These are phyloP conservation scores for Cryptophagus acutangulus DNA, from an alignment of 2,888 invertebrate species.

Conservation along the genomic window DNA sequence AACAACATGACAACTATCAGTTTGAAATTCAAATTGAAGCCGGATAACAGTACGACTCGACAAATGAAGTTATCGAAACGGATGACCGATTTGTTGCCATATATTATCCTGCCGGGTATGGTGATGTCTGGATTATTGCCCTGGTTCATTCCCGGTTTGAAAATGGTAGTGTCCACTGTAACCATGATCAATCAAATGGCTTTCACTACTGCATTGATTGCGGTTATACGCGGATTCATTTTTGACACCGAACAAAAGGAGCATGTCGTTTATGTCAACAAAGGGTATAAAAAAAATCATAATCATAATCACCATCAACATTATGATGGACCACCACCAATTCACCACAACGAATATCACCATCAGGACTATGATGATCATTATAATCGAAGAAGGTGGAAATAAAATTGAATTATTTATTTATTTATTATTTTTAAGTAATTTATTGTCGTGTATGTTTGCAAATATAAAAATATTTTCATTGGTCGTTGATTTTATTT, in stretches of 20 bases:
- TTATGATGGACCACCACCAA: too few relatives aligned
- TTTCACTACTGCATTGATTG: slow-evolving; percentile 57
- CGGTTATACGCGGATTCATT: slow-evolving; percentile 55
- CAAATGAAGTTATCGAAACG: slow-evolving; percentile 17
- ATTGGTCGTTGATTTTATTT: too few relatives aligned
- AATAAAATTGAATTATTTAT: too few relatives aligned
- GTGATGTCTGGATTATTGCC: slow-evolving; percentile 63
- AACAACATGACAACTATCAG: background rate
- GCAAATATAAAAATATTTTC: too few relatives aligned
- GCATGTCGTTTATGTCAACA: slow-evolving; percentile 55
- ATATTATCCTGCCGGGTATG: slow-evolving; percentile 58
- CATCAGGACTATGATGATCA: too few relatives aligned
- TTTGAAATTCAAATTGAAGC: too few relatives aligned
- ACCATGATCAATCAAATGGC: slow-evolving; percentile 65
- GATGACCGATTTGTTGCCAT: slow-evolving; percentile 44
- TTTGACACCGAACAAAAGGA: slow-evolving; percentile 53
- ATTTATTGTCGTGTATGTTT: too few relatives aligned
- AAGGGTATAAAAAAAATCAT: slow-evolving; percentile 51
- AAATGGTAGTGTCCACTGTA: slow-evolving; percentile 59
- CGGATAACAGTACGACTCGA: background rate
- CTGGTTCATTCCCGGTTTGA: slow-evolving; percentile 62
- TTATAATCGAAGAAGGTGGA: too few relatives aligned
- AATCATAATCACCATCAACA: too few relatives aligned
- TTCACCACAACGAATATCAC: too few relatives aligned
- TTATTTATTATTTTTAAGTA: too few relatives aligned